Base-by-base conservation (phyloP, 1,140 invertebrate species). In the Elymnias hypermnestra region DNA sequence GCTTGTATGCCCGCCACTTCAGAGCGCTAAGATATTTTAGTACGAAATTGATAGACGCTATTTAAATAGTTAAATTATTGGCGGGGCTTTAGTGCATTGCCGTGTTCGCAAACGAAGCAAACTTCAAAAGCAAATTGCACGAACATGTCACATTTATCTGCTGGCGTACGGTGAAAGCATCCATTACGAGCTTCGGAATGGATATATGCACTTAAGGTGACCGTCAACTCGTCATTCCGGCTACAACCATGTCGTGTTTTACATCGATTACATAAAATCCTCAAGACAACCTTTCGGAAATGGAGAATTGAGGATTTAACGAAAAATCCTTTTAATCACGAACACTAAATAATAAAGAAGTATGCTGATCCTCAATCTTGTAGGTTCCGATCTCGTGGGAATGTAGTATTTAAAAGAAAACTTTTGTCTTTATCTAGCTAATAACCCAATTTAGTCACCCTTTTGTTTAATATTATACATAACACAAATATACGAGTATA, bases 111-210 rank as follows among this genome's bases (percentile, higher is more conserved):
- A 45, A 57, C 55, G 51, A 46, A 49, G 63, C 39, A 65, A 65
- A 76, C 70, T 72, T 70, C 72, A 72, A 73, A 73, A 73, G 64
- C 70, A 65, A 69, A 76, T 72, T 76, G 61, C 67, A 67, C 57
- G 61, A 64, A 63, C 56, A 64, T 53, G 62, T 41, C 61, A 64
- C 61, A 71, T 75, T 72, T 71, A 72, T 76, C 69, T 68, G 61
- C 54, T 55, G 57, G 56, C 59, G 63, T 55, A 66, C 63, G 69
- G 65, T 73, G 72, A 76, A 72, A 72, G 70, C 67, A 57, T 73
- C 67, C 70, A 73, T 73, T 75, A 76, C 60, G 43, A 19, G 44
- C 44, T 50, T 44, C 49, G 57, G 61, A 76, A 73, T 73, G 67
- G 61, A 71, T 69, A 68, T 65, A 55, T 71, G 67, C 70, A 68